These are phyloP conservation scores for Xanthia togata DNA, from an alignment of 2,888 invertebrate species.

Conservation along the genomic window DNA sequence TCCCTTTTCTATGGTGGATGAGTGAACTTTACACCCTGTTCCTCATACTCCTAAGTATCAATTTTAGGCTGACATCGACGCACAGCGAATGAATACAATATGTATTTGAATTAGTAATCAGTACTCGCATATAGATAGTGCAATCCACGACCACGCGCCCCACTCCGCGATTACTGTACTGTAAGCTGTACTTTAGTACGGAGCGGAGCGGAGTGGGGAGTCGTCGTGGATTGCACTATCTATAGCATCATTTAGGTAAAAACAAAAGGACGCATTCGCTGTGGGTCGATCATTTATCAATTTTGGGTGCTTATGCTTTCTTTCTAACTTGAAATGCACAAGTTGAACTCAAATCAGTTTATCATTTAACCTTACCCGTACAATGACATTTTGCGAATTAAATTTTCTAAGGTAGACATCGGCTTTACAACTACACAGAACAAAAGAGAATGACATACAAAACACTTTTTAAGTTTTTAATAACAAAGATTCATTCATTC, in stretches of 20 bases:
- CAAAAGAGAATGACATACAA: background rate
- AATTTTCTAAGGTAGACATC: background rate
- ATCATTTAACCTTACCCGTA: too few relatives aligned
- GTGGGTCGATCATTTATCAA: background rate
- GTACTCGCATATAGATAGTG: too few relatives aligned
- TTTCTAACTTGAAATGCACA: background rate
- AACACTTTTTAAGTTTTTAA: background rate
- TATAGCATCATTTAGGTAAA: background rate
- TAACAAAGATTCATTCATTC: too few relatives aligned
- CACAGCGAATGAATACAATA: background rate
- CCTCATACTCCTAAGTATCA: too few relatives aligned
- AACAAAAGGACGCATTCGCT: background rate
- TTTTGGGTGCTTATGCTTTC: background rate
- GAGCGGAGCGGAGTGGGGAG: too few relatives aligned
- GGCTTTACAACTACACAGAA: background rate
- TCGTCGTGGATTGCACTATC: too few relatives aligned
- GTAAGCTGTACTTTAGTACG: too few relatives aligned
- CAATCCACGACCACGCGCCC: too few relatives aligned
- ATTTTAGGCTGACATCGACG: background rate
- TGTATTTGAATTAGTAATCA: background rate
- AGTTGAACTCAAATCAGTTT: too few relatives aligned
- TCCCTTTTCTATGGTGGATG: too few relatives aligned
- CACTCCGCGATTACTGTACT: too few relatives aligned
- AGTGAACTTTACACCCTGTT: too few relatives aligned
- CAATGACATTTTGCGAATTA: background rate